Evolutionary conservation across 2,888 invertebrate species (phyloP), one percentile per base, ranked within the genome.

Genomic region (Bimastos eiseni): DNA sequence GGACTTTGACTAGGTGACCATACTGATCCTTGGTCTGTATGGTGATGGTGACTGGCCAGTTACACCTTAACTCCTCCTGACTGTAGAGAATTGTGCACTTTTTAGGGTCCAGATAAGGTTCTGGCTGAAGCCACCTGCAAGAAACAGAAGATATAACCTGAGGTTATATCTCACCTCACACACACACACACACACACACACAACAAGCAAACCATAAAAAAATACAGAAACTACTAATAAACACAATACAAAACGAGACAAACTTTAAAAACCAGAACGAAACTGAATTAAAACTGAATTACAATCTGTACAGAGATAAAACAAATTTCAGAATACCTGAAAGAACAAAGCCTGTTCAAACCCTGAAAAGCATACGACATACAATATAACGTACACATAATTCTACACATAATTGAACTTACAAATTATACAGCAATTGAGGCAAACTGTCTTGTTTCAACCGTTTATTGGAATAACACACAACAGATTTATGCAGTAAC

Each of bases 11-110:
- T 30, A 97, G 96, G 93, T 98, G 97, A 0, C 97, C 97, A 95
- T 98, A 98, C 95, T 99, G 99, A 95, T 99, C 98, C 92, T 97
- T 96, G 90, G 97, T 97, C 92, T 97, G 96, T 8, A 98, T 96
- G 6, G 97, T 97, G 91, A 98, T 96, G 92, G 97, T 96, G 0
- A 97, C 97, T 30, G 97, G 97, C 97, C 97, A 97, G 90, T 97
- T 97, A 94, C 97, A 97, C 90, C 97, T 96, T 93, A 96, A 93
- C 70, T 95, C 95, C 41, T 96, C 95, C 90, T 96, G 95, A 55
- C 97, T 97, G 93, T 97, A 97, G 92, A 97, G 96, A 90, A 98
- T 96, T 95, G 98, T 97, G 93, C 98, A 98, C 94, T 97, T 97
- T 91, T 96, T 95, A 0, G 98, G 98, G 95, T 98, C 98, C 89